Percentiles rank a stretch among this genome's conserved stretches.
These are phyloP conservation scores for Caranx ignobilis DNA, from an alignment of 2,113 vertebrate species.

Conservation along the genomic window DNA sequence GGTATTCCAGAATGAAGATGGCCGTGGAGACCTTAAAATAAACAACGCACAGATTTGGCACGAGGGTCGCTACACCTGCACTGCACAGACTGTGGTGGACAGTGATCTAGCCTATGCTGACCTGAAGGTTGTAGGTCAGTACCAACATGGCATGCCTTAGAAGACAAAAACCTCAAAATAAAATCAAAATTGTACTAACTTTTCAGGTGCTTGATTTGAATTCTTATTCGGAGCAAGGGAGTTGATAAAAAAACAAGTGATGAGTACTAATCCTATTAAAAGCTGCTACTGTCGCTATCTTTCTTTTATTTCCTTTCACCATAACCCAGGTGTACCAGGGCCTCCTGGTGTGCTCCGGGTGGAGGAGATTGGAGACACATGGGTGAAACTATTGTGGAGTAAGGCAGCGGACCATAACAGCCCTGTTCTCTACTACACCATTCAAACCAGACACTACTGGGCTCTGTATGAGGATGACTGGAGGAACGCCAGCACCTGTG, in stretches of 20 bases:
- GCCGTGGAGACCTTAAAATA: constrained; percentile 91
- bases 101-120: constrained; percentile 92
- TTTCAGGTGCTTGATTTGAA: not conserved
- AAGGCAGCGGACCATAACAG: constrained; percentile 94
- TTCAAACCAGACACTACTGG: constrained; percentile 89
- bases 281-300: too few species aligned
- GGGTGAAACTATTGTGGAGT: constrained; percentile 91
- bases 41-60: constrained; percentile 91
- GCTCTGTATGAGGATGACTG: constrained; percentile 91
- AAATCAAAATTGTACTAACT: not conserved
- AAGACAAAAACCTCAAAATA: not conserved
- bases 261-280: not conserved
- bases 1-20: constrained; percentile 80
- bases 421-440: constrained; percentile 91
- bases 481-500: constrained; percentile 93
- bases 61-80: constrained; percentile 93
- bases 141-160: not conserved
- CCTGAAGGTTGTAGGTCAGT: constrained; percentile 93
- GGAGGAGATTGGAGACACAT: constrained; percentile 91
- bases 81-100: constrained; percentile 95
- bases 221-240: not conserved
- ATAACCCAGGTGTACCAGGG: constrained; percentile 90
- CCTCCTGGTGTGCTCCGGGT: constrained; percentile 93
- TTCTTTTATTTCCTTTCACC: not conserved
- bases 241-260: not conserved